These are phyloP conservation scores for Nanorana parkeri DNA, from an alignment of 2,113 vertebrate genomes.

Conservation along the genomic window DNA sequence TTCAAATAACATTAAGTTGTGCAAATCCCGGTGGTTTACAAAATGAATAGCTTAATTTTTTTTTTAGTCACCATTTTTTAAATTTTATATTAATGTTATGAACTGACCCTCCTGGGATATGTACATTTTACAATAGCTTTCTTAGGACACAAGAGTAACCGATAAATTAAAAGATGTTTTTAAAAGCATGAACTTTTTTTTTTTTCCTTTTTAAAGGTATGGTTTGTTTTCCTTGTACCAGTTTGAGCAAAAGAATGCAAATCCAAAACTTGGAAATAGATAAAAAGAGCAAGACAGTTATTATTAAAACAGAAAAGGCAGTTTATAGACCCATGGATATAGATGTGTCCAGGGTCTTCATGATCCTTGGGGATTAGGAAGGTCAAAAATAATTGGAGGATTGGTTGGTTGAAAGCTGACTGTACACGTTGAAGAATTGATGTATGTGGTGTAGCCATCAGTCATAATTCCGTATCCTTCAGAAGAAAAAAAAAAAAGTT, in stretches of 20 bases:
- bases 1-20: slow-evolving; percentile 72
- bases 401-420: slow-evolving; percentile 99
- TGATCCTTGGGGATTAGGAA: slow-evolving; percentile 92
- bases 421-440: slow-evolving; percentile 95
- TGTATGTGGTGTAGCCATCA: slow-evolving; percentile 94
- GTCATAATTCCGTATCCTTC: slow-evolving; percentile 98
- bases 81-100: slow-evolving; percentile 83
- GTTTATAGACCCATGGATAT: slow-evolving; percentile 70
- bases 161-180: slow-evolving; percentile 58
- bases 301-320: slow-evolving; percentile 82
- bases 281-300: slow-evolving; percentile 71
- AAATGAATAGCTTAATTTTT: slow-evolving; percentile 66
- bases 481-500: slow-evolving; percentile 57
- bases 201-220: background rate
- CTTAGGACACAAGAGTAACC: slow-evolving; percentile 78
- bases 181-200: background rate
- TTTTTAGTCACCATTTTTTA: slow-evolving; percentile 58
- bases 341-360: slow-evolving; percentile 75
- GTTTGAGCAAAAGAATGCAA: slow-evolving; percentile 67
- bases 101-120: slow-evolving; percentile 86
- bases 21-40: slow-evolving; percentile 76
- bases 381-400: slow-evolving; percentile 96
- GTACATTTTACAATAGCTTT: slow-evolving; percentile 87
- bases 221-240: slow-evolving; percentile 70
- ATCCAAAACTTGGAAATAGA: slow-evolving; percentile 75